These are phyloP conservation scores for Spatulosminthurus flaviceps DNA, from an alignment of 2,888 invertebrate species.

Conservation along the genomic window DNA sequence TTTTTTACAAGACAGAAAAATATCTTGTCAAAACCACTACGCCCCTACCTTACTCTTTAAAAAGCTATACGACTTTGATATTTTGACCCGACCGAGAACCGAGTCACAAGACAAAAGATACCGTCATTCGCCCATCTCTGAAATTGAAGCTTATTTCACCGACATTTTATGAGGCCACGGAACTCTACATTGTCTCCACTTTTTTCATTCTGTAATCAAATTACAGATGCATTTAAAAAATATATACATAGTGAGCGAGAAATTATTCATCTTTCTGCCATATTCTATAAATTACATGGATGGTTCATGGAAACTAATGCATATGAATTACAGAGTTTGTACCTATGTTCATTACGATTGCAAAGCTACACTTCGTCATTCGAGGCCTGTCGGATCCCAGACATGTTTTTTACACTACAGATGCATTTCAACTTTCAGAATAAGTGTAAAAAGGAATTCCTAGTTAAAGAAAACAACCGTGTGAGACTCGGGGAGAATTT, in stretches of 20 bases:
- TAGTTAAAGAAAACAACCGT: not conserved
- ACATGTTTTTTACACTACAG: not conserved
- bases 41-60: not conserved
- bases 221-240: too few relatives aligned
- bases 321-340: not conserved
- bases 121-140: not conserved
- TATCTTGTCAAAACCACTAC: too few relatives aligned
- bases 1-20: too few relatives aligned
- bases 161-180: not conserved
- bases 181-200: not conserved
- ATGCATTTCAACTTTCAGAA: not conserved
- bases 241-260: too few relatives aligned
- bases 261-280: too few relatives aligned
- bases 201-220: too few relatives aligned
- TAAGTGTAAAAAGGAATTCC: conserved; percentile 13
- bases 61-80: too few relatives aligned
- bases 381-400: not conserved
- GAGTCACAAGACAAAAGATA: conserved; percentile 9
- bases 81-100: not conserved
- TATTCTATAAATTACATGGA: too few relatives aligned
- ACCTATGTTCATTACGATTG: not conserved
- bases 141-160: not conserved
- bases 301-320: too few relatives aligned
- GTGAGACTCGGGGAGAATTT: too few relatives aligned
- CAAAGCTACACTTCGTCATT: not conserved